Evolutionary conservation across 2,888 invertebrate species (phyloP).

Genomic region (Cacoxenus indagator): DNA sequence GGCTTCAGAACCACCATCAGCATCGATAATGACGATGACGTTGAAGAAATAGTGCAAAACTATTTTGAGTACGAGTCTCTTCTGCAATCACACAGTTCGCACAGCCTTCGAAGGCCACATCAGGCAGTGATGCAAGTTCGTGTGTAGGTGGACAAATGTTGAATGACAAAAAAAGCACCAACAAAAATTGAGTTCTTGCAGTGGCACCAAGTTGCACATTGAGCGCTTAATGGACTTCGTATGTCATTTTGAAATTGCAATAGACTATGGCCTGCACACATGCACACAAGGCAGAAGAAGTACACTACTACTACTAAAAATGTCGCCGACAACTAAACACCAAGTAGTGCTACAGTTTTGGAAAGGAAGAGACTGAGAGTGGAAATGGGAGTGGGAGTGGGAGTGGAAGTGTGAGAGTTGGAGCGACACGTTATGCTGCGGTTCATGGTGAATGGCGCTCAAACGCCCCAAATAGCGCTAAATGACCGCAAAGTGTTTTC

Average conservation of each 20-base stretch:
- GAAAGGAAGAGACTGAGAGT: conserved; percentile 32
- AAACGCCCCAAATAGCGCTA: conserved; percentile 20
- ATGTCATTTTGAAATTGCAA: conserved; percentile 63
- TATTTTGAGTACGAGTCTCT: neutral
- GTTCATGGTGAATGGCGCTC: neutral
- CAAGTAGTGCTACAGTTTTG: too few relatives aligned
- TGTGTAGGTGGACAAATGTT: neutral
- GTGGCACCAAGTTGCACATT: conserved; percentile 37
- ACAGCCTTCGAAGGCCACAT: neutral
- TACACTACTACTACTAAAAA: conserved; percentile 28
- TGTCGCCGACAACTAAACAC: too few relatives aligned
- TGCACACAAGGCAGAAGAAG: conserved; percentile 20
- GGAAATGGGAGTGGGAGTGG: neutral
- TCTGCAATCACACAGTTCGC: neutral
- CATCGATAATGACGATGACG: neutral
- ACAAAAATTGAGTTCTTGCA: neutral
- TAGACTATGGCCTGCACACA: conserved; percentile 3
- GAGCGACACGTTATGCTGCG: neutral
- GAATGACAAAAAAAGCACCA: neutral
- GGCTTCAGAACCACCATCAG: too few relatives aligned
- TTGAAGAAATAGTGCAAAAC: conserved; percentile 5
- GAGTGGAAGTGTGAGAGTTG: neutral
- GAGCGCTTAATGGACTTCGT: conserved; percentile 61
- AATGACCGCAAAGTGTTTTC: conserved; percentile 59
- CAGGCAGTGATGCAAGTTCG: neutral